Evolutionary conservation across 2,113 vertebrate species (phyloP).

Genomic region (Cynopterus brachyotis): DNA sequence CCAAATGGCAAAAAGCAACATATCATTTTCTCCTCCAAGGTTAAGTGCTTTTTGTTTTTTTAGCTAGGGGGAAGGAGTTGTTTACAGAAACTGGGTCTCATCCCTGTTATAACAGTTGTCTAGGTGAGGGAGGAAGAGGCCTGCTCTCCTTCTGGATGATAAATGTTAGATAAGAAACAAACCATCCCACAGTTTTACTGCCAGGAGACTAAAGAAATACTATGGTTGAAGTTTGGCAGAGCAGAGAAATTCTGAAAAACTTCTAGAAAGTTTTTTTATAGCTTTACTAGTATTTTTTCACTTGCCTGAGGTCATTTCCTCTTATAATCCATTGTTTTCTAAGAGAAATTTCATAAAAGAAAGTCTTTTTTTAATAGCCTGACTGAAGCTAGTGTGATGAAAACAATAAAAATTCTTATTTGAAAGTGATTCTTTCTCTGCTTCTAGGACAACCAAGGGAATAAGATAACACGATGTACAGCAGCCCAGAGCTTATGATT

Average conservation of each 20-base stretch:
- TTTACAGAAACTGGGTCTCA: background rate
- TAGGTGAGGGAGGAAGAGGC: background rate
- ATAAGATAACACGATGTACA: background rate
- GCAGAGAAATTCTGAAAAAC: constrained; percentile 18
- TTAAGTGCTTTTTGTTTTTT: background rate
- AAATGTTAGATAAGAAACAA: background rate
- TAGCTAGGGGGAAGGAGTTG: background rate
- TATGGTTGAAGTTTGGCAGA: background rate
- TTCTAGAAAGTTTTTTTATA: constrained; percentile 34
- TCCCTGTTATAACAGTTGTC: background rate
- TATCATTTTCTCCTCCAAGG: background rate
- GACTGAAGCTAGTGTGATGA: constrained; percentile 48
- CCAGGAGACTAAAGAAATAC: background rate
- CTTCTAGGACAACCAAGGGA: constrained; percentile 55
- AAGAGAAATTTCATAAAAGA: constrained; percentile 70
- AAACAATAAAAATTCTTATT: constrained; percentile 68
- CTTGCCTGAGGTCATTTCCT: constrained; percentile 55
- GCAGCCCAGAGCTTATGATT: background rate
- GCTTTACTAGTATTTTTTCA: background rate
- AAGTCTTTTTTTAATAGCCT: constrained; percentile 51
- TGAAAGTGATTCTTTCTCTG: constrained; percentile 57
- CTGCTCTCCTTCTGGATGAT: background rate
- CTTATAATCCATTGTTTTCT: constrained; percentile 53
- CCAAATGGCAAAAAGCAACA: background rate
- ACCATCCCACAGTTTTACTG: background rate